Evolutionary conservation across 1,140 invertebrate species (phyloP), one percentile per base, ranked within the genome.

Genomic region (Drosophila pruinosa): DNA sequence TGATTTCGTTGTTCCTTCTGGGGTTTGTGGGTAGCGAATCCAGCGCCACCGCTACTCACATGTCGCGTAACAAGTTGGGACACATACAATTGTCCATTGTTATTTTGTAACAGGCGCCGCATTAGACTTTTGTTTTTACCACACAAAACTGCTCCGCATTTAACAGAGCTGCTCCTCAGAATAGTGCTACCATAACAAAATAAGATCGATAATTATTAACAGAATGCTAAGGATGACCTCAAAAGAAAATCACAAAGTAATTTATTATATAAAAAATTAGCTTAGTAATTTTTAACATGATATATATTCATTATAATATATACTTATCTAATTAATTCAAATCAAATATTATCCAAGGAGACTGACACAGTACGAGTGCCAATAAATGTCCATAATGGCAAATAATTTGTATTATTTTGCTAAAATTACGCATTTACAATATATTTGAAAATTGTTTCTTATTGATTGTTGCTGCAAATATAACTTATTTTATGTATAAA

Each of bases 31-130:
- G 34, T 31, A 3, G 34, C 19, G n/a, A 43, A 5, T 7, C 26
- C 45, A 26, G 52, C 8, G 4, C 28, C 15, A 43, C 7, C 65
- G 39, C 14, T 58, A 47, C 69, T 72, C 0, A 63, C 61, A 48
- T 63, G 24, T 21, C 77, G 39, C 3, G 15, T 28, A 12, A 57
- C 2, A 12, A 52, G 8, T 43, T 50, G 52, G 8, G 14, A 10
- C 15, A 52, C 41, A 61, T 17, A 36, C 6, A 61, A 61, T 75
- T 61, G 69, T 50, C 62, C 36, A 67, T 67, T 59, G 28, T 8
- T 72, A 52, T 75, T 72, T 72, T 72, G 68, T 72, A 75, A 72
- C 57, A 75, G 69, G 26, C 72, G 56, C 72, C 72, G 54, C 72
- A 75, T 75, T 62, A 52, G 50, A 62, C 58, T 52, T 58, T 65